phyloP scores from a whole-genome alignment of 2,888 invertebrate species.

The Rotaria sp. region DNA sequence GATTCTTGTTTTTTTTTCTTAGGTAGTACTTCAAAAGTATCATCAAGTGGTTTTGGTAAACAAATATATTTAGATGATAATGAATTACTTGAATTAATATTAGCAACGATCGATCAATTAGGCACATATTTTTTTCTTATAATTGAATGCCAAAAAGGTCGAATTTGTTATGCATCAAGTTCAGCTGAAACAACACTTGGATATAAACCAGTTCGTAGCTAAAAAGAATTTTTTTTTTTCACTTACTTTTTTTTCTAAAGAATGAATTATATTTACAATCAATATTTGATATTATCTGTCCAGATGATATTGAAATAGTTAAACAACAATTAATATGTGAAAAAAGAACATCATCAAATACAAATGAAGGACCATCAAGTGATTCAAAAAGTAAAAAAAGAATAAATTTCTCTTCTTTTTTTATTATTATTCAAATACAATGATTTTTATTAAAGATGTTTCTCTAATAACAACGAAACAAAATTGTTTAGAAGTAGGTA shows the following conservation, averaged over 20 bases:
- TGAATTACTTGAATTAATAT: not conserved
- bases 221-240: not conserved
- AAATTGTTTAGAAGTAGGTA: not conserved
- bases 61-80: not conserved
- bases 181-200: not conserved
- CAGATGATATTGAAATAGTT: not conserved
- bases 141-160: conserved; percentile 1
- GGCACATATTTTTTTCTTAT: not conserved
- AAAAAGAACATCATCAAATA: not conserved
- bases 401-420: not conserved
- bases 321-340: not conserved
- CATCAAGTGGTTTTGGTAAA: not conserved
- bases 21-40: not conserved
- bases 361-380: not conserved
- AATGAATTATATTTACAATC: not conserved
- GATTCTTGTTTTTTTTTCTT: not conserved
- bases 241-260: not conserved
- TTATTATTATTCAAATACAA: not conserved
- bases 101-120: not conserved
- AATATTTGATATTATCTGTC: not conserved
- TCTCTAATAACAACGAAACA: not conserved
- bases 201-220: not conserved
- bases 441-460: not conserved
- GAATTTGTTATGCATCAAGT: not conserved
- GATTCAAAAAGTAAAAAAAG: not conserved